Evolutionary conservation across 2,888 invertebrate species (phyloP), one percentile per base, ranked within the genome.

Genomic region (Dexiosoma caninum): DNA sequence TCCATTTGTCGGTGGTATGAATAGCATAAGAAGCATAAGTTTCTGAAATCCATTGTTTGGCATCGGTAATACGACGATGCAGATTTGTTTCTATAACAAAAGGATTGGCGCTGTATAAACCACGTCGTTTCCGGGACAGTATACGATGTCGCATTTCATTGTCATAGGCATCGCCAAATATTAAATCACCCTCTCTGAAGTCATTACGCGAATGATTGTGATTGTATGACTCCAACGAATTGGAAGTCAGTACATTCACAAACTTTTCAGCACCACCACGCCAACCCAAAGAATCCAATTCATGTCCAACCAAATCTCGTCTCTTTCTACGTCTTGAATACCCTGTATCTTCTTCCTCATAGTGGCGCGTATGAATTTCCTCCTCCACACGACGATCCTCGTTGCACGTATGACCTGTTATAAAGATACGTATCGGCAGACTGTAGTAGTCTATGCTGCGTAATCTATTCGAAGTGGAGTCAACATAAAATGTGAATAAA

Each of bases 11-110:
- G 30, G 94, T 93, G 32, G 95, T 95, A 72, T 96, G 96, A 90
- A 96, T 95, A n/a, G 95, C 94, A 88, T 95, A 96, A 37, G 96
- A 96, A 6, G 96, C 96, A 84, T 95, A 94, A 0, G 96, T 96
- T 89, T 96, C 96, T 14, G 95, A 94, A 86, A 95, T 94, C 95
- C 96, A 96, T 87, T 95, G 95, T 86, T 94, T 95, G 12, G 96
- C 95, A 85, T 95, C 95, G 9, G 94, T 92, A 82, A 95, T 92
- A 88, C 93, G 93, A 12, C 93, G 91, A 87, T 94, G 93, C 5
- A 81, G 16, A 74, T 81, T 77, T 88, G 93, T 92, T 3, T 83
- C 81, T 86, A 83, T 59, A 21, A 83, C 84, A 57, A 91, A 91
- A 0, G 84, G 83, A 19, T 32, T 32, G 1, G 2, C 2, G 4